A percentile compares a stretch with the other conserved stretches of the same genome.
These are phyloP conservation scores for Lysiphlebus fabarum DNA, from an alignment of 1,140 invertebrate species.

Conservation along the genomic window DNA sequence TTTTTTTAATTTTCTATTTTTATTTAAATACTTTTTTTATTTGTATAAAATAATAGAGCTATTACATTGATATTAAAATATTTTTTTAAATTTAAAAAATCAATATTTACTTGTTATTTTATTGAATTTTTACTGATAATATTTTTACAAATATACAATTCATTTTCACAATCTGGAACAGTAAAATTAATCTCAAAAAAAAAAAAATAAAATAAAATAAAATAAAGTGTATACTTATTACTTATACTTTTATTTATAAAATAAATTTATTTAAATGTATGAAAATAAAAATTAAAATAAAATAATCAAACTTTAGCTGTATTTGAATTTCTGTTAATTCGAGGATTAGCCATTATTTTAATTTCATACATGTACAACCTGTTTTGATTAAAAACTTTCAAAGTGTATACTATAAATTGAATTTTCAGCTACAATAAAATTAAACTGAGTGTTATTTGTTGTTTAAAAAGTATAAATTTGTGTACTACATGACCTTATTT, in stretches of 20 bases:
- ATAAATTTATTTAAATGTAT: neutral
- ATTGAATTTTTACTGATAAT: conserved; percentile 28
- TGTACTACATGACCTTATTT: too few relatives aligned
- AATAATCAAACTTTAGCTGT: conserved; percentile 25
- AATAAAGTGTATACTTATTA: neutral
- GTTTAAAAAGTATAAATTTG: too few relatives aligned
- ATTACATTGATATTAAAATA: conserved; percentile 29
- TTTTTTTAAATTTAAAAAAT: conserved; percentile 9
- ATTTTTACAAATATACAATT: conserved; percentile 32
- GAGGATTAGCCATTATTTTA: conserved; percentile 43
- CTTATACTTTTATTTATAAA: neutral
- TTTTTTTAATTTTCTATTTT: too few relatives aligned
- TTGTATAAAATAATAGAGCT: conserved; percentile 30
- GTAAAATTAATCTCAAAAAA: conserved; percentile 35
- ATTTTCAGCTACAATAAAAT: too few relatives aligned
- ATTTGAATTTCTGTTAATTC: conserved; percentile 24
- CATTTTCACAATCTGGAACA: conserved; percentile 40
- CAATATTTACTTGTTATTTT: conserved; percentile 30
- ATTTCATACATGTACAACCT: conserved; percentile 42
- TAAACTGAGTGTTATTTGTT: too few relatives aligned
- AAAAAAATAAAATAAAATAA: conserved; percentile 14
- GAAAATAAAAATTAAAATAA: conserved; percentile 26
- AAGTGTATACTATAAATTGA: conserved; percentile 4
- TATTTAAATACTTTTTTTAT: too few relatives aligned
- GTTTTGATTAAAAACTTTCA: conserved; percentile 37